Evolutionary conservation across 2,113 vertebrate genomes (phyloP).

Genomic region (Donacobius atricapilla): DNA sequence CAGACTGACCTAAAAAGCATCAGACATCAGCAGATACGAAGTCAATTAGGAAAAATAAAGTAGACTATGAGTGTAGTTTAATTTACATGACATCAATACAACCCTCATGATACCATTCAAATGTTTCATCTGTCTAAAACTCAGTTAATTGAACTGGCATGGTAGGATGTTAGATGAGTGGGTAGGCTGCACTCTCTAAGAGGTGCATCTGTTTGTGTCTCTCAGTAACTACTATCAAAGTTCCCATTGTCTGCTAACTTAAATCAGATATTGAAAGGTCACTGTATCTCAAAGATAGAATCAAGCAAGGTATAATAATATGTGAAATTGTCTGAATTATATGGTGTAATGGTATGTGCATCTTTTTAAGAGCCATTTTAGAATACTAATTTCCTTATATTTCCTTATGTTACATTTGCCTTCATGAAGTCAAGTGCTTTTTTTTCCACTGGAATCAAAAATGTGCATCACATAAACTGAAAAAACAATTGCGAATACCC

Average conservation of each 20-base stretch:
- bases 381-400: background rate
- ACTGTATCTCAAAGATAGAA: background rate
- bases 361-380: background rate
- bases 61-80: background rate
- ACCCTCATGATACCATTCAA: background rate
- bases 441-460: background rate
- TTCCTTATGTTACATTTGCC: background rate
- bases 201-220: background rate
- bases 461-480: background rate
- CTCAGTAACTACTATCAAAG: background rate
- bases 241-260: background rate
- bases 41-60: background rate
- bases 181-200: background rate
- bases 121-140: background rate
- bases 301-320: background rate
- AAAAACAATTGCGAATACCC: background rate
- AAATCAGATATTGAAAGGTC: background rate
- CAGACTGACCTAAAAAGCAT: background rate
- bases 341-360: background rate
- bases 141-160: background rate
- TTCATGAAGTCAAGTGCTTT: background rate
- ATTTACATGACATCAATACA: background rate
- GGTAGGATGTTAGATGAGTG: background rate
- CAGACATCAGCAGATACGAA: background rate
- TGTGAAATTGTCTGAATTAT: background rate